Percentiles rank a stretch among this genome's conserved stretches.
These are phyloP conservation scores for Ischnus inquisitorius DNA, from an alignment of 2,888 invertebrate species.

Conservation along the genomic window DNA sequence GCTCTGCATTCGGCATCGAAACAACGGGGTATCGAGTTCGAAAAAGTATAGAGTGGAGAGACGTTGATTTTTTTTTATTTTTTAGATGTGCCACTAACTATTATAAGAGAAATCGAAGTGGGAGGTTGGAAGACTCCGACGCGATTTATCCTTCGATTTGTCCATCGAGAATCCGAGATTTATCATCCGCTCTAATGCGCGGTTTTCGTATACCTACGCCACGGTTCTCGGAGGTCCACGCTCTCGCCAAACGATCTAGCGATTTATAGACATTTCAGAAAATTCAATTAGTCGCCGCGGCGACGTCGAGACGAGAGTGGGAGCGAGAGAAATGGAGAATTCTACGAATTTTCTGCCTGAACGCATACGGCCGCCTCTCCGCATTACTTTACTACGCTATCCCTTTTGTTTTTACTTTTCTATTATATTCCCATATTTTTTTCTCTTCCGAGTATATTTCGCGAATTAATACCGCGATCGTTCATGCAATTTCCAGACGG, in stretches of 20 bases:
- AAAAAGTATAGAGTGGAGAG: slow-evolving; percentile 16
- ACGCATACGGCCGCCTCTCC: slow-evolving; percentile 44
- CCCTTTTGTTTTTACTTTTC: slow-evolving; percentile 4
- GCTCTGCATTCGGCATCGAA: slow-evolving; percentile 14
- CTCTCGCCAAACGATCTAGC: slow-evolving; percentile 50
- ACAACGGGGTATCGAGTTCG: slow-evolving; percentile 10
- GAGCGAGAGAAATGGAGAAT: neutral
- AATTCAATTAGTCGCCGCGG: slow-evolving; percentile 64
- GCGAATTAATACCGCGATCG: neutral
- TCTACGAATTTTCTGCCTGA: slow-evolving; percentile 45
- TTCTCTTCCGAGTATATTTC: neutral
- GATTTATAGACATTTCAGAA: slow-evolving; percentile 68
- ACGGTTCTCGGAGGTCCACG: slow-evolving; percentile 32
- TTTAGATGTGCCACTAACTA: neutral
- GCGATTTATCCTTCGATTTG: slow-evolving; percentile 66
- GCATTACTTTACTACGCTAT: slow-evolving; percentile 8
- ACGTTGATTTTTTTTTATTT: neutral
- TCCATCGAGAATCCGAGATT: slow-evolving; percentile 62
- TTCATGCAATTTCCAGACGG: no score
- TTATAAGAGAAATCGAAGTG: slow-evolving; percentile 40
- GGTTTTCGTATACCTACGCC: slow-evolving; percentile 51
- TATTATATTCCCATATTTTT: slow-evolving; percentile 15
- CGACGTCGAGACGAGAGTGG: slow-evolving; percentile 40
- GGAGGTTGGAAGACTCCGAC: slow-evolving; percentile 37
- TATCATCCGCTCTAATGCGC: slow-evolving; percentile 66